Base-by-base conservation (phyloP, 2,113 vertebrate genomes). In the Hassar affinis region DNA sequence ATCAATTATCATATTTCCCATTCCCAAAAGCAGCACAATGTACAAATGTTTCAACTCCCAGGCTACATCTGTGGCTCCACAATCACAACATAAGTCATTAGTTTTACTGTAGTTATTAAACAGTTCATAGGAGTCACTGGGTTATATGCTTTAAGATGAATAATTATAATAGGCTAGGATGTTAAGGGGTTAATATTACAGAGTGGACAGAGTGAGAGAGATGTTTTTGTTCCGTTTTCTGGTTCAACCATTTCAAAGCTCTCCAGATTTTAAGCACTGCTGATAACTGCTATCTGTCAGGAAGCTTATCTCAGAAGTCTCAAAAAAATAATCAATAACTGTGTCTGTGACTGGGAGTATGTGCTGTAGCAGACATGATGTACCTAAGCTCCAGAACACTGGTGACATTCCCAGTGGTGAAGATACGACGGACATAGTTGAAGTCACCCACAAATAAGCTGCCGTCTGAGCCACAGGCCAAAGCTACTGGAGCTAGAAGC, bases 391-490 rank as follows among this genome's bases (percentile, higher is more conserved):
- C 98, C 93, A 99, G 92, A 74, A 99, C 95, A 84, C 96, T 99
- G 90, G 97, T 98, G 92, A 99, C 98, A 6, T 99, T 99, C 79
- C 98, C 97, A 0, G 97, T 98, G 86, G 96, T 96, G 92, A 98
- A 97, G 91, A 99, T 99, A 88, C 98, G 95, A 71, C 98, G 94
- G 88, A 99, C 95, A 83, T 98, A 99, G 95, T 99, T 99, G 95
- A 98, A 99, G 91, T 99, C 98, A 38, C 98, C 98, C 74, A 99
- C 97, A 0, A 97, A 99, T 82, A 99, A 95, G 90, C 98, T 99
- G 76, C 98, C 98, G 25, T 98, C 98, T 0, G 97, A 95, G 66
- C 97, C 97, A 30, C 97, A 99, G 0, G 96, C 94, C 82, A 99
- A 91, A 72, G 98, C 97, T 87, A 98, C 95, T 0, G 98, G 98